phyloP scores from a whole-genome alignment of 53 echinoderm and acorn worm species.

The Zoroaster sp. region DNA sequence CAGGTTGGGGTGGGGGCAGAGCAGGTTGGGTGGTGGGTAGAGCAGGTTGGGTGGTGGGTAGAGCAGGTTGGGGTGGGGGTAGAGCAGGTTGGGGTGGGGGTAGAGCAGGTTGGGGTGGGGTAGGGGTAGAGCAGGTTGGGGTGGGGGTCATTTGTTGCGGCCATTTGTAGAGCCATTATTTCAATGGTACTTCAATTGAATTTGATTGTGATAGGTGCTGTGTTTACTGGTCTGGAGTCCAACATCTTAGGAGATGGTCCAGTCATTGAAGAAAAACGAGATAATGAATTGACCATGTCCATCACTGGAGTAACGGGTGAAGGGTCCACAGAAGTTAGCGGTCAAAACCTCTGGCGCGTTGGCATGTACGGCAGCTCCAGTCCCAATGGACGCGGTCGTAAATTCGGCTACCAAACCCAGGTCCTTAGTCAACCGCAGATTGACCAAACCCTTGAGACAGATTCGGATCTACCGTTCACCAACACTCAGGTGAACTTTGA shows the following conservation, averaged over 20 bases:
- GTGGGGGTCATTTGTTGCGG: too few species aligned
- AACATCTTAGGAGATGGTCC: conserved; percentile 52
- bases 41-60: too few species aligned
- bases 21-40: too few species aligned
- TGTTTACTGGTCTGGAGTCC: conserved; percentile 74
- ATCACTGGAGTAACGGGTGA: conserved; percentile 73
- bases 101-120: too few species aligned
- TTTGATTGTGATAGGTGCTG: conserved; percentile 69
- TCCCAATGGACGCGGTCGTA: conserved; percentile 69
- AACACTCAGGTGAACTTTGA: conserved; percentile 65
- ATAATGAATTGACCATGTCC: conserved; percentile 65
- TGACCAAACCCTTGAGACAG: conserved; percentile 54
- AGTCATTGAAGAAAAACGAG: conserved; percentile 60
- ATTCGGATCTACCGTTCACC: conserved; percentile 61
- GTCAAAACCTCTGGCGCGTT: conserved; percentile 71
- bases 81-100: too few species aligned
- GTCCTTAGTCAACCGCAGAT: conserved; percentile 60
- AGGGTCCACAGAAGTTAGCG: conserved; percentile 67
- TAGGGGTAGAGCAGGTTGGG: too few species aligned
- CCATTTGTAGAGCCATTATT: too few species aligned
- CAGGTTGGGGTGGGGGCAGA: too few species aligned
- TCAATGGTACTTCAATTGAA: too few species aligned
- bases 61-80: too few species aligned
- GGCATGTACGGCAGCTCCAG: conserved; percentile 69
- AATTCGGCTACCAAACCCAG: conserved; percentile 66